A percentile compares a stretch with the other conserved stretches of the same genome.
Evolutionary conservation across 2,888 invertebrate species (phyloP).

Genomic region (Idaea dimidiata): DNA sequence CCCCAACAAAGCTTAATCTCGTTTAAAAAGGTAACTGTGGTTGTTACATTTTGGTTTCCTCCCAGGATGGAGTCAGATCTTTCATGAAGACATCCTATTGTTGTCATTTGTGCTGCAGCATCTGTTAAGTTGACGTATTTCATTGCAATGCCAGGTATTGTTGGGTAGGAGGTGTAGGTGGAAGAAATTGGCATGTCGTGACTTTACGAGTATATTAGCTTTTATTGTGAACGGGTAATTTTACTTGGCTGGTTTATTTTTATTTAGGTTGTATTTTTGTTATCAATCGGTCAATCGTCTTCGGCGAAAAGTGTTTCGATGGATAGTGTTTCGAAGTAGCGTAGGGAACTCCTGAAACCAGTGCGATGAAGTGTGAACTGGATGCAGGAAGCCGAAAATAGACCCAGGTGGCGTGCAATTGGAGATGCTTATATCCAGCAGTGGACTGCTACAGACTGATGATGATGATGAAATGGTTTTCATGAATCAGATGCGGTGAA

Average conservation of each 20-base stretch:
- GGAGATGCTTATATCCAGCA: too few species aligned
- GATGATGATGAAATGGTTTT: too few species aligned
- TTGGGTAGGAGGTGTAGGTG: not conserved
- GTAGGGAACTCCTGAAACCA: too few species aligned
- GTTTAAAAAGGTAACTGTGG: not conserved
- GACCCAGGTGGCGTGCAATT: too few species aligned
- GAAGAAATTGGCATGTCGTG: not conserved
- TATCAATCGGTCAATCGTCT: too few species aligned
- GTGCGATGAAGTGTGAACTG: too few species aligned
- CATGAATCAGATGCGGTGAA: too few species aligned
- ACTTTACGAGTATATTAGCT: not conserved
- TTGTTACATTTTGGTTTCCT: not conserved
- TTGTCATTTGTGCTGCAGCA: constrained; percentile 22
- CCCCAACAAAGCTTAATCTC: not conserved
- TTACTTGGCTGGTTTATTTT: not conserved
- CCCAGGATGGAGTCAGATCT: not conserved
- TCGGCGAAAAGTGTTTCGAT: too few species aligned
- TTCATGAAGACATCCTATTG: constrained; percentile 18
- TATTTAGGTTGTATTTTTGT: not conserved
- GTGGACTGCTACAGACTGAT: too few species aligned
- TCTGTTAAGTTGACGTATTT: constrained; percentile 24
- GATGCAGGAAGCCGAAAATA: too few species aligned
- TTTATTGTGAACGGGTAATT: not conserved
- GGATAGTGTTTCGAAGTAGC: too few species aligned
- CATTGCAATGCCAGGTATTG: constrained; percentile 21